Conservation (phyloP, 2,113 vertebrate genomes). For the Cavia porcellus region DNA sequence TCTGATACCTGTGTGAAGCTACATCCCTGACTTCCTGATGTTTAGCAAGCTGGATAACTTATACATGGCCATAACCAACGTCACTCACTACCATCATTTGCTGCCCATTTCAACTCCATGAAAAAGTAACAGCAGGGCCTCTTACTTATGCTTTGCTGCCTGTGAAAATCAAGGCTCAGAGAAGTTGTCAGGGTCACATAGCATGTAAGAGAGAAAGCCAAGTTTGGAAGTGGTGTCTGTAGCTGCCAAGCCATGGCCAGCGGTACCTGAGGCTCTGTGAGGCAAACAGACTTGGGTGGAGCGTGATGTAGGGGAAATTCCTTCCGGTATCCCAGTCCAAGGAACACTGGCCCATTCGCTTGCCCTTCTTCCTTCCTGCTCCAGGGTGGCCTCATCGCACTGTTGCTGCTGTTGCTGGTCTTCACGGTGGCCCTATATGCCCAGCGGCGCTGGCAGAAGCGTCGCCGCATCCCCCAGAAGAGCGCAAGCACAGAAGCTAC, state of each 20-base stretch:
- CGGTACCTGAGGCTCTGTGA: background rate
- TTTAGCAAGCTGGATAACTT: background rate
- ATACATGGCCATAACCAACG: background rate
- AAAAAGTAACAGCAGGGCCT: background rate
- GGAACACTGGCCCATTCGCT: background rate
- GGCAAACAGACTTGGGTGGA: fast-evolving
- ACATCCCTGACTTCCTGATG: background rate
- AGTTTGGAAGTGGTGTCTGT: background rate
- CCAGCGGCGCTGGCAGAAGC: slow-evolving; percentile 96
- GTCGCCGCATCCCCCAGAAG: slow-evolving; percentile 96
- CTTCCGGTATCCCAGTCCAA: fast-evolving
- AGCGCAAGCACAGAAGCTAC: slow-evolving; percentile 98
- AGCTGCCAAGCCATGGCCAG: fast-evolving
- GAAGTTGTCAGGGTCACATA: background rate
- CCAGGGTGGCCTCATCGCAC: slow-evolving; percentile 97
- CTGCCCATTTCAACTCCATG: fast-evolving
- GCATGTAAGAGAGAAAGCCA: background rate
- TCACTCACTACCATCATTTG: background rate
- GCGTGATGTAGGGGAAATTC: fast-evolving
- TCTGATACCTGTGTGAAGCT: background rate
- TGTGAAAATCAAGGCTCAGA: background rate
- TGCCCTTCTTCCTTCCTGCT: slow-evolving; percentile 60
- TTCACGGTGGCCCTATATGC: slow-evolving; percentile 97
- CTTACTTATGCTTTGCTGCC: background rate
- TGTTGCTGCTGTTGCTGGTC: slow-evolving; percentile 95